Evolutionary conservation across 35 echinoderm and acorn worm genomes (phyloP), one percentile per base, ranked within the genome.

Genomic region (Holothuria glaberrima): DNA sequence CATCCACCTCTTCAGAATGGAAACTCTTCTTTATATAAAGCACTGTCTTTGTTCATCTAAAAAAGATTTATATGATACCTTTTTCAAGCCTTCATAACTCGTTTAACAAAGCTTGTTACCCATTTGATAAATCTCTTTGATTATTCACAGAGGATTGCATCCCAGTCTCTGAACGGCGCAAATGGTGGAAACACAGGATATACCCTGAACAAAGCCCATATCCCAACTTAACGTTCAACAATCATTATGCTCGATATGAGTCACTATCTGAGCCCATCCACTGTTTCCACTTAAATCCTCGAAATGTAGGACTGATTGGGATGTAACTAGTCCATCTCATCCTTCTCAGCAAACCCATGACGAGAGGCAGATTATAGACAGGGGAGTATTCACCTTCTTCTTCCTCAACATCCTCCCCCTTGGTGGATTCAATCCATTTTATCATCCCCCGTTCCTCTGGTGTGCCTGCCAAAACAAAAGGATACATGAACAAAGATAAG

Each of bases 281-380:
- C 13, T 91, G 28, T 22, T 84, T 91, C 6, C 44, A 28, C 4
- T 86, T 63, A 81, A 93, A 97, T 74, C 95, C 92, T 22, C 29
- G 75, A 74, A 95, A 99, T 38, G 97, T 99, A 10, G 97, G 97
- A 48, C 93, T 95, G 89, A 99, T 69, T 0, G 97, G 97, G 0
- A 99, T 35, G 56, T 89, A 95, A 10, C 68, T 85, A 26, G 89
- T 90, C 90, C 93, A 99, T 18, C 71, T 84, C 68, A 62, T 83
- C 30, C 88, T 92, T 21, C 88, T 46, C 22, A 99, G 79, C 30
- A 62, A 76, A 56, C 75, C 67, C 97, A 95, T 99, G n/a, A 91
- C 88, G 17, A 95, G 91, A 0, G 97, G 97, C 17, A 99, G 77
- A n/a, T 99, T 91, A 30, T 99, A 99, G 30, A 88, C 52, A 48